Evolutionary conservation across 2,113 vertebrate genomes (phyloP).

Genomic region (Brachypteracias leptosomus): DNA sequence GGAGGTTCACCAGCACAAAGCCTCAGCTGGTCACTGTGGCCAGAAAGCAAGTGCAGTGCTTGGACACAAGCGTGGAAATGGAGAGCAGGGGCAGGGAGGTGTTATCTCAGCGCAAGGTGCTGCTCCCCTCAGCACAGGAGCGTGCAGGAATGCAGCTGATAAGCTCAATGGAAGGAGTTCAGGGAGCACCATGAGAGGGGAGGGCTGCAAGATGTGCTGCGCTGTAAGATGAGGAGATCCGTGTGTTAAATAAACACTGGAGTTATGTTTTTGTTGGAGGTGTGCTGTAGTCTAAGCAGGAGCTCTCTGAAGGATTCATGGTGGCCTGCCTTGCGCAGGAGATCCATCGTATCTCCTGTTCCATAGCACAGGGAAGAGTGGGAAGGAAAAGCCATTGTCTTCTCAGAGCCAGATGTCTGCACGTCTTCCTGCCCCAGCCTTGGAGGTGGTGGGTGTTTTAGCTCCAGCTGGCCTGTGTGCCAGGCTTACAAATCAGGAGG

Average conservation of each 20-base stretch:
- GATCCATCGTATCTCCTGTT: background rate
- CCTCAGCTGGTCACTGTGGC: background rate
- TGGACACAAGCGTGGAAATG: background rate
- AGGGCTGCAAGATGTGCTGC: background rate
- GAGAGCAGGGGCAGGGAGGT: background rate
- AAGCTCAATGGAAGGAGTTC: background rate
- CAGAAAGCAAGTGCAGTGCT: background rate
- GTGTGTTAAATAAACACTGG: background rate
- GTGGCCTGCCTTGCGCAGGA: background rate
- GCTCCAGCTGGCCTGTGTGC: background rate
- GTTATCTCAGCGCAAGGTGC: background rate
- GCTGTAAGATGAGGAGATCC: background rate
- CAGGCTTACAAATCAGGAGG: background rate
- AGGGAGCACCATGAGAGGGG: background rate
- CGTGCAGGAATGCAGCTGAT: slow-evolving; percentile 28
- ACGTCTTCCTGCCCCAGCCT: background rate
- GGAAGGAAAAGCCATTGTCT: background rate
- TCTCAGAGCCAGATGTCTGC: background rate
- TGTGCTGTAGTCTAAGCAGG: background rate
- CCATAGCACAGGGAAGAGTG: accelerated
- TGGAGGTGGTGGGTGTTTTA: background rate
- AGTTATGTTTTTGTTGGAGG: background rate
- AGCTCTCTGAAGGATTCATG: background rate
- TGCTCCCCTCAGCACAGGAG: background rate
- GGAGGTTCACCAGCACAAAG: accelerated